These are phyloP conservation scores for Zaprionus davidi DNA, from an alignment of 1,140 invertebrate species.

Conservation along the genomic window DNA sequence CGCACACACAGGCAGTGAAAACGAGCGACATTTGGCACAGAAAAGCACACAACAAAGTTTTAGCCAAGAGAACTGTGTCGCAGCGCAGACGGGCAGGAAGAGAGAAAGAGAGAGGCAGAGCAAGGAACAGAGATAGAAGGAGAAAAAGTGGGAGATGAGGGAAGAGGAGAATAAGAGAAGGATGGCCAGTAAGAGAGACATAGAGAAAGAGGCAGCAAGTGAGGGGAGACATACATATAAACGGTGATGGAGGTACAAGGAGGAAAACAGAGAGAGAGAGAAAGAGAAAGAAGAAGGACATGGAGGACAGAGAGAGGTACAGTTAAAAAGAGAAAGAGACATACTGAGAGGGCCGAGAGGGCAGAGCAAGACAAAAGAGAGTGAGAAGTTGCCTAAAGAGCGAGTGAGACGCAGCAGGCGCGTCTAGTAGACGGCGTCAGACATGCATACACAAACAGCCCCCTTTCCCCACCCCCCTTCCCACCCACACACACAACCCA, in stretches of 20 bases:
- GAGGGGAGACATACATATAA: slow-evolving; percentile 28
- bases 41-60: slow-evolving; percentile 63
- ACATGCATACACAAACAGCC: slow-evolving; percentile 38
- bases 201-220: slow-evolving; percentile 34
- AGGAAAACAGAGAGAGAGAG: not conserved
- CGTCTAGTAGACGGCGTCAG: slow-evolving; percentile 70
- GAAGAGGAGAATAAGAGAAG: not conserved
- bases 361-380: slow-evolving; percentile 35
- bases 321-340: slow-evolving; percentile 27
- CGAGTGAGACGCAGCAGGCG: slow-evolving; percentile 48
- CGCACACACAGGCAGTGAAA: slow-evolving; percentile 21
- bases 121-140: not conserved
- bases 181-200: slow-evolving; percentile 10
- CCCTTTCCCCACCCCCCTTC: slow-evolving; percentile 12
- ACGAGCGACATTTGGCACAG: slow-evolving; percentile 75
- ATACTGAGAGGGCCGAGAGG: slow-evolving; percentile 20
- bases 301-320: not conserved
- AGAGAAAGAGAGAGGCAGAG: slow-evolving; percentile 25
- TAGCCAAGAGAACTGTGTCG: slow-evolving; percentile 69
- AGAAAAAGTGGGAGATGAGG: slow-evolving; percentile 18
- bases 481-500: slow-evolving; percentile 4
- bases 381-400: slow-evolving; percentile 4
- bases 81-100: slow-evolving; percentile 34
- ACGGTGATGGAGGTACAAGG: slow-evolving; percentile 17
- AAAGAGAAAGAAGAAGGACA: not conserved